Evolutionary conservation across 2,888 invertebrate species (phyloP), one percentile per base, ranked within the genome.

Genomic region (Tetrapedia diversipes): DNA sequence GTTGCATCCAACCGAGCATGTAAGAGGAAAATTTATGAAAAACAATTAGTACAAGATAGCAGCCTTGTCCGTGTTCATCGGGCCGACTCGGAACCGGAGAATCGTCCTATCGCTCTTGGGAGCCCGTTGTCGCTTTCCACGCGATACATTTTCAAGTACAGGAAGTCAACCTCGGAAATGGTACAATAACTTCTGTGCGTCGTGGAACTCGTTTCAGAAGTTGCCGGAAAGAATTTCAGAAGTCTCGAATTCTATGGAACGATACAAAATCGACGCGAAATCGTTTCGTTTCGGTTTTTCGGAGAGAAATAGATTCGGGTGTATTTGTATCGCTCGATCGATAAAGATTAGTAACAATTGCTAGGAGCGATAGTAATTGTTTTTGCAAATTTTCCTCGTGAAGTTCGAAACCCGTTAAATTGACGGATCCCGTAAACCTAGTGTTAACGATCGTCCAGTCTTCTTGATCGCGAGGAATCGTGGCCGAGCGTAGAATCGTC

Each of bases 11-110:
- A 39, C 73, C 43, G 47, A 63, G 64, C 66, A 34, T 59, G 63
- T 60, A 68, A 67, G 14, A 66, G 65, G 65, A 69, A 66, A 77
- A 57, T 59, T 73, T 53, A 43, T 74, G 56, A 59, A 73, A 79
- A 76, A 76, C 56, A 76, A 76, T 75, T 65, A 75, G 47, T n/a
- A 47, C 37, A 24, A 37, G 64, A 65, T 74, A 75, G 59, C 39
- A 75, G 59, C 39, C 75, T 65, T 34, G 56, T 22, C 41, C 49
- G 66, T 66, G 75, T 66, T 59, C 75, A n/a, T 32, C 22, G 54
- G 22, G 29, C 22, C 3, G 75, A 24, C 39, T 29, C 51, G 34
- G 32, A 24, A 22, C 4, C 6, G 34, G 75, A n/a, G 16, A 54
- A 39, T 6, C 57, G 24, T 45, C 10, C 11, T 60, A 68, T 75